Percentiles rank a stretch among this genome's conserved stretches.
Evolutionary conservation across 2,113 vertebrate species (phyloP).

Genomic region (Pelecanoides urinatrix): DNA sequence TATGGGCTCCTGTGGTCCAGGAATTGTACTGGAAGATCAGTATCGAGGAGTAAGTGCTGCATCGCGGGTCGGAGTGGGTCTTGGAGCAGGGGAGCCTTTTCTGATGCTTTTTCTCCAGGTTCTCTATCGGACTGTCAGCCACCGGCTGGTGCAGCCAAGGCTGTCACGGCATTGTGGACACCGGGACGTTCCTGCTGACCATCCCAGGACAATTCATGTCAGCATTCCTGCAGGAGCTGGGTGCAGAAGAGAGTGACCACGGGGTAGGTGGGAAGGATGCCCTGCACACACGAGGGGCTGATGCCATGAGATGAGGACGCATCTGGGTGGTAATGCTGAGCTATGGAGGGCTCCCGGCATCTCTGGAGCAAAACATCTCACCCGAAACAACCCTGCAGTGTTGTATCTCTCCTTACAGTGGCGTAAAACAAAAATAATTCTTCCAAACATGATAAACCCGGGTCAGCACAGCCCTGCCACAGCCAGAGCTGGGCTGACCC

Average conservation of each 20-base stretch:
- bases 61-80: fast-evolving
- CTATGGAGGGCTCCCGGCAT: neutral
- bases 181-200: constrained; percentile 47
- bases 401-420: neutral
- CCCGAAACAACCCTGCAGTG: neutral
- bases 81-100: neutral
- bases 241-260: neutral
- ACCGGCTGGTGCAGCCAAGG: constrained; percentile 51
- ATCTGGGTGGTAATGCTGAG: neutral
- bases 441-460: neutral
- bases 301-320: fast-evolving
- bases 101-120: constrained; percentile 18
- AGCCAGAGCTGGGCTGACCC: neutral
- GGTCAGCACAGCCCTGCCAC: neutral
- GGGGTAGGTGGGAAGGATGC: constrained; percentile 34
- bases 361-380: neutral
- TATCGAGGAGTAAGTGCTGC: constrained; percentile 59
- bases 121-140: constrained; percentile 25
- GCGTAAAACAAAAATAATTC: neutral
- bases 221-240: constrained; percentile 37
- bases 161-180: constrained; percentile 68
- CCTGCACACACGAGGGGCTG: neutral
- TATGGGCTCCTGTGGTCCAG: constrained; percentile 62
- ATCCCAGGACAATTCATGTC: constrained; percentile 49
- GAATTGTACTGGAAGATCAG: constrained; percentile 67